phyloP scores from a whole-genome alignment of 2,113 vertebrate species.

The Odontophorus gujanensis region DNA sequence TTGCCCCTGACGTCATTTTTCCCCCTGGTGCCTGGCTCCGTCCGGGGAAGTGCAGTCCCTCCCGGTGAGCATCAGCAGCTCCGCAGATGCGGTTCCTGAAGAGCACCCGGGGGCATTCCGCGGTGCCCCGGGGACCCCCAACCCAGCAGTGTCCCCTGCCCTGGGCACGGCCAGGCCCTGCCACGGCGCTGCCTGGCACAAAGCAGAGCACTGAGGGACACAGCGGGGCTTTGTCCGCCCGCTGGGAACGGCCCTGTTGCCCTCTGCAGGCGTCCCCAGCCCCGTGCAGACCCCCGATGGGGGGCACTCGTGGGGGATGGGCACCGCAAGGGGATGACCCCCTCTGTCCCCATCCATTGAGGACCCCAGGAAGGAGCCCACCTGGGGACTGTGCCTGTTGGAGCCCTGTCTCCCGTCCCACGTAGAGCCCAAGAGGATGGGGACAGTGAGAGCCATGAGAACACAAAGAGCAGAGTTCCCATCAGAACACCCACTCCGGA shows the following conservation, averaged over 20 bases:
- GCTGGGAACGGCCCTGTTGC: constrained; percentile 23
- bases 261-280: constrained; percentile 47
- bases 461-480: not conserved
- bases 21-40: not conserved
- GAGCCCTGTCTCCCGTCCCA: rapidly evolving
- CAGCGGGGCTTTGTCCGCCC: constrained; percentile 59
- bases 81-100: not conserved
- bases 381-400: not conserved
- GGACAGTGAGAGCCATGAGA: no score
- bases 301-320: not conserved
- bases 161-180: constrained; percentile 31
- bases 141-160: not conserved
- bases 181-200: constrained; percentile 50
- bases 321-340: not conserved
- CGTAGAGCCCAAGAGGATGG: rapidly evolving
- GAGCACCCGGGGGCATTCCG: not conserved
- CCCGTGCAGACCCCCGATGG: not conserved
- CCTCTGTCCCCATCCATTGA: rapidly evolving
- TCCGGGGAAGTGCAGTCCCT: not conserved
- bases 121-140: not conserved
- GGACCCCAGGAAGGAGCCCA: not conserved
- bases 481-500: not conserved
- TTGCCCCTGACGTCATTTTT: rapidly evolving
- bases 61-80: not conserved
- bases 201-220: constrained; percentile 47